phyloP scores from a whole-genome alignment of 2,113 vertebrate genomes.

The Heliornis fulica region DNA sequence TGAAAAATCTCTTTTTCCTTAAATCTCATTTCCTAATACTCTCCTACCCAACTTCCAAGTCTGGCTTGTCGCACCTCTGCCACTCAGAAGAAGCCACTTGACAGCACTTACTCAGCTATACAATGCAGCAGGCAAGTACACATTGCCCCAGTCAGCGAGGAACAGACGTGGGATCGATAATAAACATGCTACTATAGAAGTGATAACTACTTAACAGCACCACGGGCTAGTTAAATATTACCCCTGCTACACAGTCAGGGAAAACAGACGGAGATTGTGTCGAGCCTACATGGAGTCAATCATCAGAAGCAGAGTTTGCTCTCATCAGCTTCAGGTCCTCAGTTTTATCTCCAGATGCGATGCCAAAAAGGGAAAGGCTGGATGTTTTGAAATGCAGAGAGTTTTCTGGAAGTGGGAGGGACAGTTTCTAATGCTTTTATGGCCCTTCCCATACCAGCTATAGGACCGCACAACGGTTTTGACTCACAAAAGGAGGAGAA shows the following conservation, averaged over 20 bases:
- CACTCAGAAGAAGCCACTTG: not conserved
- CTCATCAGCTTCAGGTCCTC: not conserved
- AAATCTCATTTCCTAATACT: not conserved
- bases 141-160: not conserved
- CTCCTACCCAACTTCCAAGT: not conserved
- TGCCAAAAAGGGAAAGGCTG: not conserved
- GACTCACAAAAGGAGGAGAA: not conserved
- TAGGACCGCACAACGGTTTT: not conserved
- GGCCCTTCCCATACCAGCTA: not conserved
- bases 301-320: not conserved
- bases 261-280: not conserved
- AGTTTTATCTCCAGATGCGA: not conserved
- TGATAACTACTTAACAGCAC: not conserved
- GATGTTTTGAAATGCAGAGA: not conserved
- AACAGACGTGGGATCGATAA: not conserved
- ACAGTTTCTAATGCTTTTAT: not conserved
- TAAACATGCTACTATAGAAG: not conserved
- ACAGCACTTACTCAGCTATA: not conserved
- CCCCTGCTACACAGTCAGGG: not conserved
- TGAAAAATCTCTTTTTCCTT: not conserved
- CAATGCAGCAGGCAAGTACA: not conserved
- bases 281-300: accelerated
- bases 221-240: not conserved
- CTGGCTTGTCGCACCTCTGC: not conserved
- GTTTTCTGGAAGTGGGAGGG: not conserved